Conservation (phyloP, 2,888 invertebrate species). For the Aproaerema taeniolella region DNA sequence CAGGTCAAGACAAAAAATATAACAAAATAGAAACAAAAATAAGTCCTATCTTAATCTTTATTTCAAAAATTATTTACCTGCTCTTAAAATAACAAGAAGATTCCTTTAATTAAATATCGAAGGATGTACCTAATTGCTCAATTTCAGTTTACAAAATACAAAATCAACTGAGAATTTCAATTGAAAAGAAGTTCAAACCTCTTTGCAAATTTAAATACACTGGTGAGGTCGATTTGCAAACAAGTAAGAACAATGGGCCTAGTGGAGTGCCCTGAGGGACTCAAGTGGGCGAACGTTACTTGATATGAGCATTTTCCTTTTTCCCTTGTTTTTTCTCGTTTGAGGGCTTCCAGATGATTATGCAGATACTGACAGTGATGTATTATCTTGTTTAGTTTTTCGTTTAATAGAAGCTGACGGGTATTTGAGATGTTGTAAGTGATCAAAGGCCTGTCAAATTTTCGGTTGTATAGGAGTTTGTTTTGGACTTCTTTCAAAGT, state of each 20-base stretch:
- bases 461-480: neutral
- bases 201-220: constrained; percentile 2
- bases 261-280: constrained; percentile 2
- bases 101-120: no score
- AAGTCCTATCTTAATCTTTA: no score
- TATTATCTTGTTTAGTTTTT: neutral
- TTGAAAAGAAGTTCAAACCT: neutral
- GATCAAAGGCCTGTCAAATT: neutral
- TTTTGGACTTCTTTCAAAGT: no score
- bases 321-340: neutral
- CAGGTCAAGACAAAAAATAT: no score
- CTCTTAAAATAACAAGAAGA: no score
- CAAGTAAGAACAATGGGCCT: constrained; percentile 7
- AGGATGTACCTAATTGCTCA: no score
- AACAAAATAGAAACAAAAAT: no score
- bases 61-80: no score
- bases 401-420: neutral
- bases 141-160: no score
- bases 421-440: neutral
- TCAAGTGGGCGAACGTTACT: constrained; percentile 2
- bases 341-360: neutral
- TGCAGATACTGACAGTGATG: neutral
- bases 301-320: constrained; percentile 1
- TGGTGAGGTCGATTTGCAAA: no score
- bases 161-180: no score